A percentile compares a stretch with the other conserved stretches of the same genome.
Conservation (phyloP, 2,797 vertebrate species). For the Nannoperca australis region DNA sequence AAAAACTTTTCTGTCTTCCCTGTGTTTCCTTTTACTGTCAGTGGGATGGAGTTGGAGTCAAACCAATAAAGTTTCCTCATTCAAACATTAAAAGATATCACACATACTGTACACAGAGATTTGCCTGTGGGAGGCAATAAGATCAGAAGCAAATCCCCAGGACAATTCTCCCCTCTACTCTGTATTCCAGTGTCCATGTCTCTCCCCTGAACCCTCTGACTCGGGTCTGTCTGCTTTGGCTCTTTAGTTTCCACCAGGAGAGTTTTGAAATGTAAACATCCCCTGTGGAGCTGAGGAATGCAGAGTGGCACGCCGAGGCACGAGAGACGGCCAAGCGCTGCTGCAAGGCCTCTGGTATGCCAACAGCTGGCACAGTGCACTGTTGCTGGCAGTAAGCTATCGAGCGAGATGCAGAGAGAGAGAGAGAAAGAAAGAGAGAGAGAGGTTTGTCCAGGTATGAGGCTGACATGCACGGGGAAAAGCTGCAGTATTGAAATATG, state of each 20-base stretch:
- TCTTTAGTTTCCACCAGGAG: slow-evolving; percentile 45
- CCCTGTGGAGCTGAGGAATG: slow-evolving; percentile 56
- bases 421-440: neutral
- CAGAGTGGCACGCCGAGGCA: slow-evolving; percentile 28
- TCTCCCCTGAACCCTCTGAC: slow-evolving; percentile 42
- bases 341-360: slow-evolving; percentile 50
- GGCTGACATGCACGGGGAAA: neutral
- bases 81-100: neutral
- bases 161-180: neutral
- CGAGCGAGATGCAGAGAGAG: neutral
- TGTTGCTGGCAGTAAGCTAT: slow-evolving; percentile 9
- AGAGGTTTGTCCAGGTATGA: slow-evolving; percentile 39
- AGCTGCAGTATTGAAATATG: slow-evolving; percentile 24
- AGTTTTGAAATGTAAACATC: slow-evolving; percentile 66
- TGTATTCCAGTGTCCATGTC: slow-evolving; percentile 12
- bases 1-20: neutral
- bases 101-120: neutral
- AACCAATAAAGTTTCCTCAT: neutral
- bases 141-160: neutral
- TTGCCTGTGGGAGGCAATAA: neutral
- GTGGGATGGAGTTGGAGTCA: neutral
- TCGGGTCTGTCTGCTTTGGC: slow-evolving; percentile 23
- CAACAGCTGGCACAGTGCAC: slow-evolving; percentile 44
- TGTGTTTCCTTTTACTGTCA: neutral
- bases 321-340: slow-evolving; percentile 31